Conservation (phyloP, 2,113 vertebrate species). For the Turdus rufiventris region DNA sequence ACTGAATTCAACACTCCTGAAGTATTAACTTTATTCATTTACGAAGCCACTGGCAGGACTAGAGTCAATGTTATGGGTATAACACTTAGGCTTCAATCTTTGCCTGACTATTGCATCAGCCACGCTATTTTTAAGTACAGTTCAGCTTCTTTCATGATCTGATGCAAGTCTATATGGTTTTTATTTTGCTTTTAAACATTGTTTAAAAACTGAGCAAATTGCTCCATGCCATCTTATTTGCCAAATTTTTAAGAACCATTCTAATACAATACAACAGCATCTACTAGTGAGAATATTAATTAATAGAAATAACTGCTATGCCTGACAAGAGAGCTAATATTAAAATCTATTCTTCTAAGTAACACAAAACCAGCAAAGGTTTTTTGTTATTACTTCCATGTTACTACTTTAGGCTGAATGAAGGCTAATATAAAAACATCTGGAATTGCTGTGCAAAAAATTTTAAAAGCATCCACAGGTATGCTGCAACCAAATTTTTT, state of each 20-base stretch:
- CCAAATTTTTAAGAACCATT: neutral
- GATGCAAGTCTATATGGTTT: neutral
- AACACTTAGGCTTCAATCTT: neutral
- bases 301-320: neutral
- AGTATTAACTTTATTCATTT: neutral
- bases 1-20: neutral
- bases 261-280: neutral
- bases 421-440: neutral
- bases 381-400: neutral
- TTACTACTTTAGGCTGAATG: neutral
- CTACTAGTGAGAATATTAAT: neutral
- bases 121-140: neutral
- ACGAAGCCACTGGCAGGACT: neutral
- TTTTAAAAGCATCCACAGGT: neutral
- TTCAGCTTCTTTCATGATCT: neutral
- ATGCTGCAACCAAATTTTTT: neutral
- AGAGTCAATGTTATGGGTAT: neutral
- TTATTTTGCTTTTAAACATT: neutral
- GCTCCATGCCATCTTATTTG: neutral
- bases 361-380: neutral
- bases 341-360: neutral
- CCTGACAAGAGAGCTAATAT: neutral
- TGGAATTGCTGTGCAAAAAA: neutral
- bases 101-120: neutral
- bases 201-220: neutral